A percentile compares a stretch with the other conserved stretches of the same genome.
These are phyloP conservation scores for Drosophila aldrichi DNA, from an alignment of 2,888 invertebrate species.

Conservation along the genomic window DNA sequence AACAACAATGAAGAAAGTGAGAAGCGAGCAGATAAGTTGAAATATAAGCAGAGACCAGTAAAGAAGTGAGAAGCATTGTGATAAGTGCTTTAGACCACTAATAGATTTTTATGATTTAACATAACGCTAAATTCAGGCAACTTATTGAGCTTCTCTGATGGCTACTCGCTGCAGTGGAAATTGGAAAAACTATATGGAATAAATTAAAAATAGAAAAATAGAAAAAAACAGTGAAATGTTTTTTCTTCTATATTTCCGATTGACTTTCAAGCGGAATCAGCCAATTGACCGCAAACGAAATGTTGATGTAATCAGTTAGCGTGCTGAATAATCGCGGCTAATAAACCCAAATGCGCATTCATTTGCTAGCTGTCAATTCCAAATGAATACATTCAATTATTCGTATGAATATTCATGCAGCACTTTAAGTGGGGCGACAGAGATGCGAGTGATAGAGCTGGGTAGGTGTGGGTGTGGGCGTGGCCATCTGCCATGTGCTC, in stretches of 20 bases:
- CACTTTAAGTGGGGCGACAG: constrained; percentile 3
- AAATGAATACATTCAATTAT: constrained; percentile 36
- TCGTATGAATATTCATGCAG: constrained; percentile 26
- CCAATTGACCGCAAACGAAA: constrained; percentile 4
- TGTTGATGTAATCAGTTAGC: not conserved
- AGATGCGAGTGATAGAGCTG: not conserved
- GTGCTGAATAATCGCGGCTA: constrained; percentile 19
- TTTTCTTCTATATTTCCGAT: not conserved
- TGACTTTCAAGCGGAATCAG: not conserved
- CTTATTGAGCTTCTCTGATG: no score
- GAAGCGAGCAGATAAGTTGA: no score
- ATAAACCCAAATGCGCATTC: constrained; percentile 22
- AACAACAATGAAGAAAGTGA: no score
- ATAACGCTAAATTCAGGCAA: not conserved
- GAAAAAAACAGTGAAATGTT: not conserved
- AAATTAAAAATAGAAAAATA: not conserved
- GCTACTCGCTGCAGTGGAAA: not conserved
- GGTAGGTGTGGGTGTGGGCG: no score
- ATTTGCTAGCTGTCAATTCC: constrained; percentile 16
- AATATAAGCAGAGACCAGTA: no score
- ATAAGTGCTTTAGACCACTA: not conserved
- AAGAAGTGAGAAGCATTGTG: not conserved
- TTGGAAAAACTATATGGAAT: not conserved
- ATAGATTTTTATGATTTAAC: not conserved
- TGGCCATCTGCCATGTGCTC: not conserved